phyloP scores from a whole-genome alignment of 2,797 vertebrate genomes.

The Ctenopoma multispine region DNA sequence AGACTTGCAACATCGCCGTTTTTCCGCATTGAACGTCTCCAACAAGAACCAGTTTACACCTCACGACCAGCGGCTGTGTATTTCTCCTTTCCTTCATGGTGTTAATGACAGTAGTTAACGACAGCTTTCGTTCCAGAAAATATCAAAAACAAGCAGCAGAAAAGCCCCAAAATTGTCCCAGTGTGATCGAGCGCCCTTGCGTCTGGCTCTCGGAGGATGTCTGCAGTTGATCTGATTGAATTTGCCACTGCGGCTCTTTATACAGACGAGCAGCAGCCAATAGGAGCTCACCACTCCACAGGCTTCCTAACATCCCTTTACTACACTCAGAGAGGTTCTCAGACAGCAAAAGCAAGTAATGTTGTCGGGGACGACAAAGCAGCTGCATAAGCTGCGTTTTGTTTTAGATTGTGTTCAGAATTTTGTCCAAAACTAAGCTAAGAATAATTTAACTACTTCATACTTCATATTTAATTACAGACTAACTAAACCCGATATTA shows the following conservation, averaged over 20 bases:
- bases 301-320: constrained; percentile 48
- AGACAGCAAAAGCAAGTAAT: constrained; percentile 9
- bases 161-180: constrained; percentile 24
- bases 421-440: background rate
- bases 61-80: constrained; percentile 89
- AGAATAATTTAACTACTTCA: background rate
- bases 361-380: constrained; percentile 13
- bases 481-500: background rate
- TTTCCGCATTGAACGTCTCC: constrained; percentile 98
- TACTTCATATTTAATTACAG: background rate
- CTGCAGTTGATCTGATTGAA: constrained; percentile 81
- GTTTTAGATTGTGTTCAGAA: background rate
- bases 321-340: constrained; percentile 40
- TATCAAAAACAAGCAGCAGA: constrained; percentile 1
- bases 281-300: constrained; percentile 65
- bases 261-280: constrained; percentile 77
- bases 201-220: constrained; percentile 37
- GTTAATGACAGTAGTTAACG: background rate
- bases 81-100: constrained; percentile 93
- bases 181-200: constrained; percentile 15
- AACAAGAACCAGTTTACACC: constrained; percentile 95
- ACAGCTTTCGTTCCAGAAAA: background rate
- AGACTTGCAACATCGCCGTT: constrained; percentile 96
- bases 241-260: constrained; percentile 80
- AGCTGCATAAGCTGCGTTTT: background rate